Evolutionary conservation across 2,113 vertebrate species (phyloP), one percentile per base, ranked within the genome.

Genomic region (Antennarius striatus): DNA sequence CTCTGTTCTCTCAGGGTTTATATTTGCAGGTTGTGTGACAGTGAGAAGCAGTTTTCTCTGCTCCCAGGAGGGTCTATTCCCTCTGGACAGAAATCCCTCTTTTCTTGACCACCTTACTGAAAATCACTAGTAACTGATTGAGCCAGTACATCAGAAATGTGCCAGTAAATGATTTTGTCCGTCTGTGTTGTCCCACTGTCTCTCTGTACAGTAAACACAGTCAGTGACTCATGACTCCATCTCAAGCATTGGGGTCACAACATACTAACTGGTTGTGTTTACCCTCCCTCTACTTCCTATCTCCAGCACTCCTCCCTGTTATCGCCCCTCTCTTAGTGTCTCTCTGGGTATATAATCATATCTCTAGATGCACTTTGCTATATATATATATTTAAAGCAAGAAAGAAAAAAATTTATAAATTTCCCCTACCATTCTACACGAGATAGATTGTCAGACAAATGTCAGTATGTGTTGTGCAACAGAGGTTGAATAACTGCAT

Each of bases 151-250:
- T 70, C 54, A 48, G 59, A 39, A 40, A 17, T 56, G 73, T 72
- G 64, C 40, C 64, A 48, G 77, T 73, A 64, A 82, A 80, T 73
- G 56, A 79, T 77, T 58, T 56, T 55, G 42, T 71, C 69, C 63
- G 56, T 75, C 57, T 60, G 46, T 80, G 77, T 77, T 66, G 74
- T 73, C 54, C 58, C 43, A 1, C 70, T n/a, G 46, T 67, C 50
- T 58, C 46, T 68, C 57, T 75, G 60, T 71, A 82, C 59, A 71
- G 84, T 76, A 86, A 88, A 90, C 84, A 81, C 64, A 83, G 71
- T 36, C 59, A 46, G 73, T 82, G 77, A 84, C 78, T 88, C 86
- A 68, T 60, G 74, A 83, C 85, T 87, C 59, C 70, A 68, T 84
- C 70, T 79, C 56, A 47, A 57, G 75, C 78, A 73, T 82, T 58